Evolutionary conservation across 2,888 invertebrate genomes (phyloP).

Genomic region (Andricus curvator): DNA sequence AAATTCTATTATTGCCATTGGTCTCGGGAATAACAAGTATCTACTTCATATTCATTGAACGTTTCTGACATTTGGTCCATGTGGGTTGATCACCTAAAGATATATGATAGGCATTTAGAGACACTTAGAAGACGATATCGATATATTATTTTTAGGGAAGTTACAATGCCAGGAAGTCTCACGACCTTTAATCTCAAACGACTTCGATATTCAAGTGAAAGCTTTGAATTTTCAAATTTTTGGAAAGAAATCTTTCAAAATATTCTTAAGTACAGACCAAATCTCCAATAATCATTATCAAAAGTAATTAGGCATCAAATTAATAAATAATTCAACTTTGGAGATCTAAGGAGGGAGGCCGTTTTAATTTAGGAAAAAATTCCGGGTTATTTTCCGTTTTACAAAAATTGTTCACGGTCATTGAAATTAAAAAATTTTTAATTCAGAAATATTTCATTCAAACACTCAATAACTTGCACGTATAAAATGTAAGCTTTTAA

Average conservation of each 20-base stretch:
- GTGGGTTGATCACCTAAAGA: constrained; percentile 14
- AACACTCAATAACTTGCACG: no score
- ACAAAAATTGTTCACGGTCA: no score
- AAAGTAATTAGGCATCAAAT: not conserved
- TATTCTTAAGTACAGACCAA: not conserved
- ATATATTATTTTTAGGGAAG: constrained; percentile 42
- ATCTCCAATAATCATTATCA: not conserved
- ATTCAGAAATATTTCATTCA: no score
- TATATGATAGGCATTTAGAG: constrained; percentile 16
- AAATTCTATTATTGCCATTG: constrained; percentile 14
- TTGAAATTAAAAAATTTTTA: no score
- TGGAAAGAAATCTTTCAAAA: not conserved
- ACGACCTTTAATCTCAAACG: constrained; percentile 67
- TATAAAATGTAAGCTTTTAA: no score
- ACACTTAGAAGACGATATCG: not conserved
- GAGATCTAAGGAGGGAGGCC: no score
- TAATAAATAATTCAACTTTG: not conserved
- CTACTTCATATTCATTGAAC: constrained; percentile 30
- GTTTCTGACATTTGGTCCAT: constrained; percentile 34
- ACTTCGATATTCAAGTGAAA: constrained; percentile 45
- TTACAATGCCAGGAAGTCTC: constrained; percentile 75
- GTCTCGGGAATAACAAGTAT: constrained; percentile 31
- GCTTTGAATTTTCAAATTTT: constrained; percentile 37
- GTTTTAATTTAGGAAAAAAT: no score
- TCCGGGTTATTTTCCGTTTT: no score